Evolutionary conservation across 2,888 invertebrate species (phyloP).

Genomic region (Gastrophysa polygoni): DNA sequence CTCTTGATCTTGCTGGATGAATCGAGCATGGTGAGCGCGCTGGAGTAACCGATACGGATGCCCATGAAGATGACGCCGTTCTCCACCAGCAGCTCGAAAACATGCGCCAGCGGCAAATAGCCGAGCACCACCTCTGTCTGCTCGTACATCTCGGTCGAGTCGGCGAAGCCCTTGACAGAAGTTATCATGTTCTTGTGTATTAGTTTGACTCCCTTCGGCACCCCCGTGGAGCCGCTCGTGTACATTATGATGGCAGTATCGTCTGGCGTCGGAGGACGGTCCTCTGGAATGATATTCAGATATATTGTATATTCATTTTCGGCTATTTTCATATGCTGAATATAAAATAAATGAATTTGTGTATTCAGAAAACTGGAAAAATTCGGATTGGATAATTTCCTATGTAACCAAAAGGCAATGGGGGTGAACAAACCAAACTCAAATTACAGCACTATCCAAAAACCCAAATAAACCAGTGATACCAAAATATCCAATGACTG

Average conservation of each 20-base stretch:
- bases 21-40: slow-evolving; percentile 35
- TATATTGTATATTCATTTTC: too few species aligned
- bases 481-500: too few species aligned
- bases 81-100: slow-evolving; percentile 38
- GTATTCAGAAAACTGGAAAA: too few species aligned
- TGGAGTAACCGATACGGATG: slow-evolving; percentile 37
- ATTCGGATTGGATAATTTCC: too few species aligned
- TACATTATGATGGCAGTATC: slow-evolving; percentile 97
- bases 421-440: too few species aligned
- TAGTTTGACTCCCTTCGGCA: slow-evolving; percentile 85
- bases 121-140: slow-evolving; percentile 32
- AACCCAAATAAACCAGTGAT: too few species aligned
- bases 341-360: too few species aligned
- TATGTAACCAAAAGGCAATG: too few species aligned
- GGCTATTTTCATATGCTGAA: too few species aligned
- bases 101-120: slow-evolving; percentile 37
- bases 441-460: too few species aligned
- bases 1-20: slow-evolving; percentile 36
- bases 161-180: slow-evolving; percentile 75
- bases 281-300: slow-evolving; percentile 62
- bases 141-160: slow-evolving; percentile 28
- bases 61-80: slow-evolving; percentile 34
- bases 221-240: slow-evolving; percentile 94
- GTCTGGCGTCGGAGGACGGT: slow-evolving; percentile 66
- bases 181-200: slow-evolving; percentile 80